These are phyloP conservation scores for Zaprionus davidi DNA, from an alignment of 1,140 invertebrate species.

Conservation along the genomic window DNA sequence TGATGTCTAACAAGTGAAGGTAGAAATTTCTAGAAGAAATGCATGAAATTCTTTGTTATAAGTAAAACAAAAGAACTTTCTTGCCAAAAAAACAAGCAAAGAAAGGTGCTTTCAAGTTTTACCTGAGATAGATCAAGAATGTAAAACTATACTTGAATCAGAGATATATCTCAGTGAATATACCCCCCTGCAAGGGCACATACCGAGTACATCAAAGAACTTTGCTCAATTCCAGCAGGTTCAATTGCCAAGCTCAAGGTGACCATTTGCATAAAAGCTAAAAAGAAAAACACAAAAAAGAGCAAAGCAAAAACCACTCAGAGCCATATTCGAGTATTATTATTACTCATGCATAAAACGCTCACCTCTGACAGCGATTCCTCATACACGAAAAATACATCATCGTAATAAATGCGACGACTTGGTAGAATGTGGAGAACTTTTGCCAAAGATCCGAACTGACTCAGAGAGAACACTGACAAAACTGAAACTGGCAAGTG, in stretches of 20 bases:
- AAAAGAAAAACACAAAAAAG: constrained; percentile 1
- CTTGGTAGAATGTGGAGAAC: constrained; percentile 33
- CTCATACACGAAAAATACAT: constrained; percentile 23
- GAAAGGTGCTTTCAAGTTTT: too few species aligned
- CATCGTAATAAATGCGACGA: constrained; percentile 49
- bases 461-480: constrained; percentile 41
- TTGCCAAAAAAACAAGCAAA: too few species aligned
- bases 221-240: constrained; percentile 38
- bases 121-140: too few species aligned
- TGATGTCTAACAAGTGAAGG: too few species aligned
- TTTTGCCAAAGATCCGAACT: constrained; percentile 33
- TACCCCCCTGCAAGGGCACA: not conserved
- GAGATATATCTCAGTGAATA: not conserved
- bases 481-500: constrained; percentile 18
- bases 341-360: constrained; percentile 63
- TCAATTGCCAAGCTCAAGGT: constrained; percentile 54
- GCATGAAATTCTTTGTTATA: too few species aligned
- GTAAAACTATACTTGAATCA: too few species aligned
- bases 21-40: too few species aligned
- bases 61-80: too few species aligned
- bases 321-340: constrained; percentile 39
- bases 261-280: constrained; percentile 45
- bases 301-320: constrained; percentile 17
- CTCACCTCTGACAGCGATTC: constrained; percentile 68
- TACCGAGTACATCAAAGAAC: constrained; percentile 31